Base-by-base conservation (phyloP, 2,888 invertebrate species). In the Xanthorhoe spadicearia region DNA sequence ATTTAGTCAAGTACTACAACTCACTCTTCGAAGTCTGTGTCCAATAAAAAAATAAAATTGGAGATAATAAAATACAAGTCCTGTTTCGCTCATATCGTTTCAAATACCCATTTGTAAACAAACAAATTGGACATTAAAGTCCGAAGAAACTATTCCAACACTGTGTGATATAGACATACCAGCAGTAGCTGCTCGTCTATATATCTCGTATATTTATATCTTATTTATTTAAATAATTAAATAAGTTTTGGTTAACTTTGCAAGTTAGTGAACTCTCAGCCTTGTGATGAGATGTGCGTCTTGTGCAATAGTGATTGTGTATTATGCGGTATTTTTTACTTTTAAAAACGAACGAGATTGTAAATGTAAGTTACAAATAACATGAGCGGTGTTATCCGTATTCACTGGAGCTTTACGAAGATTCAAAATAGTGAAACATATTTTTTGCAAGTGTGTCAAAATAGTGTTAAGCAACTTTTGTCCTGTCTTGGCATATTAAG, bases 331-430 rank as follows among this genome's bases (percentile, higher is more conserved):
- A 49, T 61, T 48, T 48, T 56, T 48, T 35, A 17, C 46, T 7
- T 15, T 32, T 32, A 32, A 32, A 17, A 48, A 35, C 35, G 7
- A 38, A 50, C 32, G 48, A 35, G 51, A 46, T 57, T 48, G 49
- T 48, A 17, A 46, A 6, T 65, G 49, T 53, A 35, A 52, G 53
- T 46, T 19, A 59, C 56, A 52, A 28, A 32, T 58, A 61, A 32
- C 32, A 32, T 32, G 32, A n/a, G 17, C n/a, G n/a, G 57, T 52
- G 35, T 49, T 59, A 59, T 58, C 60, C 63, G 67, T 64, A 52
- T 57, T 65, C 50, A 46, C 69, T 72, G 71, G 71, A 70, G 69
- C 68, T 71, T 71, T 68, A 43, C 13, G 13, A 38, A 10, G 10
- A 7, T 43, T 13, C 0, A 43, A 38, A 38, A 13, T 43, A 43